These are phyloP conservation scores for Eurypyga helias DNA, from an alignment of 2,113 vertebrate genomes.

Conservation along the genomic window DNA sequence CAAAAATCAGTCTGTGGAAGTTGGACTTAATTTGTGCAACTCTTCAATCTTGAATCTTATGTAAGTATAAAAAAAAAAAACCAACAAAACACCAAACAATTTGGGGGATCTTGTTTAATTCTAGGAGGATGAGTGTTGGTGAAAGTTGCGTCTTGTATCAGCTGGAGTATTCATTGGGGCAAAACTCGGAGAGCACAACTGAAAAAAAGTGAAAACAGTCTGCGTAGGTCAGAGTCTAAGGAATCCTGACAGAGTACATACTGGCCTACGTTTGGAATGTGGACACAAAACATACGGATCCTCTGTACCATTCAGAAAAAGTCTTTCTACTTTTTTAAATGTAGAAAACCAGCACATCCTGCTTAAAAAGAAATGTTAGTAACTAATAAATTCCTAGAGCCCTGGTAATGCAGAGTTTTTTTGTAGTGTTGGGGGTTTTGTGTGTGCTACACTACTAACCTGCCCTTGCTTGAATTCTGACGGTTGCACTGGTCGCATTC, in stretches of 20 bases:
- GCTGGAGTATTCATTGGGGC: not conserved
- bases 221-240: not conserved
- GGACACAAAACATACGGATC: not conserved
- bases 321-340: not conserved
- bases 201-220: not conserved
- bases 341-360: not conserved
- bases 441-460: not conserved
- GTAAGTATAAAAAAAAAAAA: not conserved
- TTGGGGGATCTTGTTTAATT: not conserved
- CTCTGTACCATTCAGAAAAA: not conserved
- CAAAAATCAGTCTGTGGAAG: not conserved
- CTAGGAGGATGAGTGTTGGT: not conserved
- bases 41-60: not conserved
- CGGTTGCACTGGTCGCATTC: not conserved
- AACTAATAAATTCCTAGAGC: not conserved
- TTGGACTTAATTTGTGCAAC: not conserved
- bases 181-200: not conserved
- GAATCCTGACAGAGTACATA: not conserved
- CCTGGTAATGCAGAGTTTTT: not conserved
- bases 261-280: not conserved
- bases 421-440: fast-evolving
- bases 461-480: not conserved
- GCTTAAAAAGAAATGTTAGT: not conserved
- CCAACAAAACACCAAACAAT: not conserved
- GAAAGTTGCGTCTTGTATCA: not conserved